Conservation (phyloP, 2,113 vertebrate species). For the Euleptes europaea region DNA sequence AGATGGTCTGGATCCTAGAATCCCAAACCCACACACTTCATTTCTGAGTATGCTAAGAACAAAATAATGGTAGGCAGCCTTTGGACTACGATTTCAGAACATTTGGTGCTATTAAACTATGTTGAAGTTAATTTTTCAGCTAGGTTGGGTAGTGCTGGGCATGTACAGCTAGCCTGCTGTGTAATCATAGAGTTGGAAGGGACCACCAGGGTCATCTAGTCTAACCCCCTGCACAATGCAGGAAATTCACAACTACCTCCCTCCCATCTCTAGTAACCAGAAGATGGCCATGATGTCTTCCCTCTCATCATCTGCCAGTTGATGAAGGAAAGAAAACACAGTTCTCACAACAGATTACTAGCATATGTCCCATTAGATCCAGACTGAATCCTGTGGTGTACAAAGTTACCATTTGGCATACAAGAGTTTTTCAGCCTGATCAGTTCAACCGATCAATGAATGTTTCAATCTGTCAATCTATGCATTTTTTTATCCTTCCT, state of each 20-base stretch:
- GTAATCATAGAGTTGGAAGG: no score
- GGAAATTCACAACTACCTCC: no score
- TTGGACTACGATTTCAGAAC: constrained; percentile 30
- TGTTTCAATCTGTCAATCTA: no score
- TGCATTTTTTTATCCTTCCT: no score
- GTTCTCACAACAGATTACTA: background rate
- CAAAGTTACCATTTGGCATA: background rate
- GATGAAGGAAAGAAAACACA: background rate
- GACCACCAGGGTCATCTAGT: no score
- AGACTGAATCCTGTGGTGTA: background rate
- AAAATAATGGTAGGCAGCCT: constrained; percentile 63
- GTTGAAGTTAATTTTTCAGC: constrained; percentile 56
- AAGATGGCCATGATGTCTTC: no score
- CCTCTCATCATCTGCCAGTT: no score
- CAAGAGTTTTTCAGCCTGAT: background rate
- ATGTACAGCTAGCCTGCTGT: constrained; percentile 31
- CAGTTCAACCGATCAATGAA: no score
- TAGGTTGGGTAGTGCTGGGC: constrained; percentile 29
- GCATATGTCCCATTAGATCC: background rate
- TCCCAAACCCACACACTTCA: constrained; percentile 71
- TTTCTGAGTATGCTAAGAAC: constrained; percentile 65
- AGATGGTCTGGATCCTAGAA: constrained; percentile 74
- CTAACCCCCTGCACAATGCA: no score
- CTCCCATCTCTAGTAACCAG: no score
- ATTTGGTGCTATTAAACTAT: constrained; percentile 60